These are phyloP conservation scores for Cephus rjabovi DNA, from an alignment of 2,888 invertebrate genomes.

Conservation along the genomic window DNA sequence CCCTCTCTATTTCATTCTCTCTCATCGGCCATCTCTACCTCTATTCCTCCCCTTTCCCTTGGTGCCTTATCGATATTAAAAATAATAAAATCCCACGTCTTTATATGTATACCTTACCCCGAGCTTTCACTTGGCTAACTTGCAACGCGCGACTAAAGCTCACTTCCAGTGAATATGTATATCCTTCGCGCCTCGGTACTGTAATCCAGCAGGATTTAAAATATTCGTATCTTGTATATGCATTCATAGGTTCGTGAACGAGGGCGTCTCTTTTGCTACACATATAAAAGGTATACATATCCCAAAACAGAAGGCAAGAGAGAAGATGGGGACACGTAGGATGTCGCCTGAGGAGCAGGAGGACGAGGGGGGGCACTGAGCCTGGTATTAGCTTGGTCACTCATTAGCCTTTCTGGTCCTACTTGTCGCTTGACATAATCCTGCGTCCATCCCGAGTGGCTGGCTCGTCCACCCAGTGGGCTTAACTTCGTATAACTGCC, in stretches of 20 bases:
- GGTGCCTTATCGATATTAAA: constrained; percentile 51
- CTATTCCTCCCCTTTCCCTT: constrained; percentile 26
- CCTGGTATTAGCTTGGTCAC: constrained; percentile 49
- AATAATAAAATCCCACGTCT: constrained; percentile 52
- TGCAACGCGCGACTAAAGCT: background rate
- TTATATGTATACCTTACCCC: constrained; percentile 15
- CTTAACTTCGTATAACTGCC: constrained; percentile 37
- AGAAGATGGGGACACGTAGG: background rate
- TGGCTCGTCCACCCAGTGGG: constrained; percentile 17
- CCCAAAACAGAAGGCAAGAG: background rate
- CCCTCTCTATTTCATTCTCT: constrained; percentile 34
- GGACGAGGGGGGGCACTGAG: constrained; percentile 13
- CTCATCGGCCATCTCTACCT: constrained; percentile 13
- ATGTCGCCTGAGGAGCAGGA: background rate
- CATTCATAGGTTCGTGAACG: constrained; percentile 52
- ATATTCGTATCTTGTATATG: constrained; percentile 62
- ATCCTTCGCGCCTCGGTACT: background rate
- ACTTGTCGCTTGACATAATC: constrained; percentile 53
- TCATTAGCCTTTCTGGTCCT: constrained; percentile 54
- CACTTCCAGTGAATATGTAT: background rate
- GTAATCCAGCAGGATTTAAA: constrained; percentile 62
- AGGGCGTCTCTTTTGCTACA: constrained; percentile 13
- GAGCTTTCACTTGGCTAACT: constrained; percentile 3
- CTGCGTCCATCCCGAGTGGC: constrained; percentile 38
- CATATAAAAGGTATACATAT: background rate